Evolutionary conservation across 2,113 vertebrate genomes (phyloP), one percentile per base, ranked within the genome.

Genomic region (Colaptes auratus): DNA sequence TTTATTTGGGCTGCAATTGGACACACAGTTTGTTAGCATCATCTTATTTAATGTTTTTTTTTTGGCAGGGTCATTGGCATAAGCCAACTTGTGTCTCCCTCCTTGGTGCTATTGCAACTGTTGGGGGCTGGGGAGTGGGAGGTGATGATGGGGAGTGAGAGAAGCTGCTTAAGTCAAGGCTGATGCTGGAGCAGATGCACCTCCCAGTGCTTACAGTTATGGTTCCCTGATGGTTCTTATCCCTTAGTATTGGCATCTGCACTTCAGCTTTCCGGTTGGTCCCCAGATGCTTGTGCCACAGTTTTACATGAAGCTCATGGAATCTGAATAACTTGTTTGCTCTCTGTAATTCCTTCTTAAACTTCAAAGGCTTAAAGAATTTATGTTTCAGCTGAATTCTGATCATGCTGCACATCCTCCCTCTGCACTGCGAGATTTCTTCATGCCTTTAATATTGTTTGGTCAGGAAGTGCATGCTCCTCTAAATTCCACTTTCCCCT

Each of bases 371-470:
- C 86, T 93, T 88, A 80, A 88, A 42, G 72, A 94, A 91, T 96
- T 90, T 86, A 44, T 83, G 86, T 88, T 87, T 90, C 82, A 94
- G 56, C 92, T 88, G 86, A 86, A 94, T 94, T 90, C 56, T 86
- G 42, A 66, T 56, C 52, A 52, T 1, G 16, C 52, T 80, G 42
- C 60, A n/a, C 9, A 48, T 90, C 65, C 69, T 91, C 76, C 72
- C 76, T 20, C 74, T 70, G 25, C 60, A 23, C 52, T 67, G 58
- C 48, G 79, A 90, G 48, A 52, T 86, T 86, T 86, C 72, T 83
- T 88, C 0, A 0, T 91, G 67, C 60, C 52, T 81, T 82, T 55
- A 79, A 81, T 92, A 75, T 64, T 88, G 71, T 33, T 56, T 83
- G 21, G 42, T 56, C 61, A 70, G 87, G 56, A 86, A 36, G 6